Evolutionary conservation across 2,113 vertebrate species (phyloP).

Genomic region (Oreochromis aureus): DNA sequence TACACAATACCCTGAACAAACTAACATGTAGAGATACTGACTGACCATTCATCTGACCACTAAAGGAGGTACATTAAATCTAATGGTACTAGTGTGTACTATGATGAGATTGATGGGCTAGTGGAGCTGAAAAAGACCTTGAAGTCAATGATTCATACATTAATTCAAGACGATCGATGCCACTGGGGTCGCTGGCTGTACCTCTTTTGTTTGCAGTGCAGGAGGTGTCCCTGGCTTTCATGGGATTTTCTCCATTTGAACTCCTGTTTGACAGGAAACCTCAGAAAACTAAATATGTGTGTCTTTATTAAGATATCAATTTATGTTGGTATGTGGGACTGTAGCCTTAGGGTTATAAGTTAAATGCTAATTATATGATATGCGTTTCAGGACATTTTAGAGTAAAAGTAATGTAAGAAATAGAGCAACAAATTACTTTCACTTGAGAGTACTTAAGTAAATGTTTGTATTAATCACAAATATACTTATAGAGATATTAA

Average conservation of each 20-base stretch:
- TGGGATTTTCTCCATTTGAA: not conserved
- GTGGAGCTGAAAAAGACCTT: not conserved
- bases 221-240: not conserved
- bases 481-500: not conserved
- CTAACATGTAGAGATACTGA: not conserved
- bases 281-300: not conserved
- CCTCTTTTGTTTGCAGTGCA: not conserved
- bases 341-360: not conserved
- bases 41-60: not conserved
- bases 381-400: accelerated
- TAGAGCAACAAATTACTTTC: not conserved
- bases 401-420: not conserved
- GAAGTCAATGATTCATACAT: not conserved
- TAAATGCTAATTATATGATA: not conserved
- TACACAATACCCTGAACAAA: not conserved
- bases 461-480: not conserved
- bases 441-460: not conserved
- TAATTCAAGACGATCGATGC: not conserved
- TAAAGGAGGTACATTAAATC: not conserved
- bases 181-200: not conserved
- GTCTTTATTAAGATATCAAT: accelerated
- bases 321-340: not conserved
- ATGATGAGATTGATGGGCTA: not conserved
- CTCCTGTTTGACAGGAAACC: not conserved
- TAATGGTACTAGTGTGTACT: not conserved